Evolutionary conservation across 2,888 invertebrate genomes (phyloP), one percentile per base, ranked within the genome.

Genomic region (Euzophera pinguis): DNA sequence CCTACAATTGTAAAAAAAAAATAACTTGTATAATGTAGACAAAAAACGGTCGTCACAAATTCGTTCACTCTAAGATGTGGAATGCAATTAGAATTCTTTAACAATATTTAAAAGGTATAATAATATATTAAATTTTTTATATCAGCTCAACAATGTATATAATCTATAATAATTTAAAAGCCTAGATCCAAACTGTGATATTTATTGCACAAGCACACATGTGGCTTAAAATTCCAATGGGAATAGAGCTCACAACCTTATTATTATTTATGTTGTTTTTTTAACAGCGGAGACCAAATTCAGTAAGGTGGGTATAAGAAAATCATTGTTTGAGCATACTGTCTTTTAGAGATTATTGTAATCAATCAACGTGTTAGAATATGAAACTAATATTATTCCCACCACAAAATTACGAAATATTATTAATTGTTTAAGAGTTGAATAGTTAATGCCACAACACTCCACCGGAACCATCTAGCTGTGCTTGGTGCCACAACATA

Each of bases 81-180:
- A 91, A 91, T 91, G 91, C 91, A 90, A 90, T 90, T 89, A 89
- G 90, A 90, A 91, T 90, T 90, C 90, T 84, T 89, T 91, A 90
- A 90, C 90, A 90, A 90, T 90, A 88, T 90, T 50, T 90, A 91
- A 90, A 90, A 90, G 90, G 89, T 90, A 91, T 91, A 91, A 90
- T 90, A 90, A 90, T 90, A 91, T 91, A 91, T 91, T 91, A 91
- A 91, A 91, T 91, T 91, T 22, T 91, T 91, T 90, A 88, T 90
- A 91, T 90, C 91, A 91, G 90, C 91, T 91, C 91, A 91, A 91
- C 91, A 91, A 91, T 91, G 91, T 91, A 91, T 91, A 91, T 91
- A 91, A 91, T 91, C 91, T 91, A 90, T 90, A 88, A 86, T 90
- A 90, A 91, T 91, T 91, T 91, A 90, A 90, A 90, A 91, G 91